Base-by-base conservation (phyloP, 2,888 invertebrate genomes). In the Mimas tiliae region DNA sequence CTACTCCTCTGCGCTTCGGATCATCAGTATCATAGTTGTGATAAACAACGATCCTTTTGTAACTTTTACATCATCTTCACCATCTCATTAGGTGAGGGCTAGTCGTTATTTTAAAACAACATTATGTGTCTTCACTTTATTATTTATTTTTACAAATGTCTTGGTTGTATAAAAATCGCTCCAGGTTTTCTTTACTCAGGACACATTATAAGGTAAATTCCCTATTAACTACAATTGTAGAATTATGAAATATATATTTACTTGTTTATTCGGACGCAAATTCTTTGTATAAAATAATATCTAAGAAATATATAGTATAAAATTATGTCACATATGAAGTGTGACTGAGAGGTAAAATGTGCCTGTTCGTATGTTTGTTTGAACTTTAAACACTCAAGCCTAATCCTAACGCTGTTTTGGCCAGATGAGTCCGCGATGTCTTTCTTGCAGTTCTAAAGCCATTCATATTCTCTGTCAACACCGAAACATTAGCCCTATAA, bases 1-100 rank as follows among this genome's bases (percentile, higher is more conserved):
- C 92, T 93, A 86, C 88, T 89, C 90, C 86, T 91, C 87, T 89
- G 89, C 87, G 89, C 89, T 89, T 89, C 78, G 81, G 84, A 85
- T 83, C 87, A 86, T 79, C 84, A 85, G 82, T 75, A 75, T 71
- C 76, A 75, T 75, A 76, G 78, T 76, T 80, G 81, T 85, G 82
- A 70, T 85, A 77, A 78, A 77, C 75, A 78, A 76, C 72, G 73
- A 80, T 77, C 76, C 78, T 82, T 81, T 78, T 82, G 78, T 82
- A 78, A 76, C 75, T 71, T 68, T 77, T 86, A 82, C 87, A 86
- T 84, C 87, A 86, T 80, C 78, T 72, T 73, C 50, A 69, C 67
- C 14, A 63, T 47, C 67, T 58, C 71, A 62, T 70, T 51, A 63
- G 47, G 81, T 79, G 81, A 81, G 81, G 83, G 84, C 85, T 86